Evolutionary conservation across 2,888 invertebrate species (phyloP).

Genomic region (Microctonus aethiopoides): DNA sequence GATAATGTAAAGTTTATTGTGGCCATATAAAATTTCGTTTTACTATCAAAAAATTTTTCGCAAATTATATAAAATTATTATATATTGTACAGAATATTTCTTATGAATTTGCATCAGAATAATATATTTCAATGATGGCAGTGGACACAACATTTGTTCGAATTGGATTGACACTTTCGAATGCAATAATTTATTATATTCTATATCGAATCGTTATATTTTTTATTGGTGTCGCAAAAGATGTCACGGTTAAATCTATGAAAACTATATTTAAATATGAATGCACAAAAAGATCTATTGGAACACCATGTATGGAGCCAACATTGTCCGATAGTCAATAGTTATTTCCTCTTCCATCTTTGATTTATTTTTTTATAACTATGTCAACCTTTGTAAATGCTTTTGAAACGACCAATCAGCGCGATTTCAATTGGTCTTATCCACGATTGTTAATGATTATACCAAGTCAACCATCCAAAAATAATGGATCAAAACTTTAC

Average conservation of each 20-base stretch:
- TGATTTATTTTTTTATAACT: conserved; percentile 8
- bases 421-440: conserved; percentile 74
- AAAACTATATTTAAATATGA: conserved; percentile 34
- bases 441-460: conserved; percentile 71
- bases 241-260: conserved; percentile 42
- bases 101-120: neutral
- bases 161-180: conserved; percentile 48
- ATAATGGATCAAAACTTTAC: conserved; percentile 67
- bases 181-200: conserved; percentile 55
- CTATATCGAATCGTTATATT: conserved; percentile 52
- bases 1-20: neutral
- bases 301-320: conserved; percentile 32
- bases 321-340: conserved; percentile 25
- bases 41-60: neutral
- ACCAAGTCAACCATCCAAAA: conserved; percentile 73
- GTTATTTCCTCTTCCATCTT: neutral
- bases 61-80: conserved; percentile 17
- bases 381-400: conserved; percentile 61
- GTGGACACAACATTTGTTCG: conserved; percentile 45
- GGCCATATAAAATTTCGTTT: neutral
- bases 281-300: conserved; percentile 31
- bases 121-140: conserved; percentile 32
- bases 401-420: conserved; percentile 69
- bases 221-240: conserved; percentile 47
- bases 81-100: conserved; percentile 8